A percentile compares a stretch with the other conserved stretches of the same genome.
These are phyloP conservation scores for Apodemus sylvaticus DNA, from an alignment of 2,113 vertebrate species.

Conservation along the genomic window DNA sequence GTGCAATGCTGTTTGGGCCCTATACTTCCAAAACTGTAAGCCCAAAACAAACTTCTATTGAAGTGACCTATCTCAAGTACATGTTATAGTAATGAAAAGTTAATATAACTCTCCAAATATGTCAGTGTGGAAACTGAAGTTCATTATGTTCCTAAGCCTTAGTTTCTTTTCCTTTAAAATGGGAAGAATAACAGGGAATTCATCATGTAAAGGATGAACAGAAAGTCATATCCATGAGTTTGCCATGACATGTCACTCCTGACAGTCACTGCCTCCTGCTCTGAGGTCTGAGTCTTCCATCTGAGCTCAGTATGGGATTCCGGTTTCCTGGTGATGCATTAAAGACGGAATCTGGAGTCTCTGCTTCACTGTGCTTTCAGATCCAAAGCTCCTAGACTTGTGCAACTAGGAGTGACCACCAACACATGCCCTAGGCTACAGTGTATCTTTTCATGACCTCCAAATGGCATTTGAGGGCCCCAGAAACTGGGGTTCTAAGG, in stretches of 20 bases:
- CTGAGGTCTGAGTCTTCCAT: not conserved
- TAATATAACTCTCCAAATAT: not conserved
- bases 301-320: not conserved
- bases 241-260: not conserved
- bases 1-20: not conserved
- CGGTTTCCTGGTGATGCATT: not conserved
- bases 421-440: not conserved
- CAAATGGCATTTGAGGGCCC: not conserved
- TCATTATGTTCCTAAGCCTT: not conserved
- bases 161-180: not conserved
- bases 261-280: not conserved
- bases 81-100: not conserved
- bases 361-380: not conserved
- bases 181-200: not conserved
- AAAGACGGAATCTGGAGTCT: not conserved
- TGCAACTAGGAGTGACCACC: not conserved
- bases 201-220: not conserved
- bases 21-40: not conserved
- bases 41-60: not conserved
- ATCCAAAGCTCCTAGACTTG: not conserved
- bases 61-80: not conserved
- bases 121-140: not conserved
- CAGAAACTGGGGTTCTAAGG: slow-evolving; percentile 65
- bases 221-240: not conserved
- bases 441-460: not conserved